phyloP scores from a whole-genome alignment of 2,797 vertebrate species.

The Morelia viridis region DNA sequence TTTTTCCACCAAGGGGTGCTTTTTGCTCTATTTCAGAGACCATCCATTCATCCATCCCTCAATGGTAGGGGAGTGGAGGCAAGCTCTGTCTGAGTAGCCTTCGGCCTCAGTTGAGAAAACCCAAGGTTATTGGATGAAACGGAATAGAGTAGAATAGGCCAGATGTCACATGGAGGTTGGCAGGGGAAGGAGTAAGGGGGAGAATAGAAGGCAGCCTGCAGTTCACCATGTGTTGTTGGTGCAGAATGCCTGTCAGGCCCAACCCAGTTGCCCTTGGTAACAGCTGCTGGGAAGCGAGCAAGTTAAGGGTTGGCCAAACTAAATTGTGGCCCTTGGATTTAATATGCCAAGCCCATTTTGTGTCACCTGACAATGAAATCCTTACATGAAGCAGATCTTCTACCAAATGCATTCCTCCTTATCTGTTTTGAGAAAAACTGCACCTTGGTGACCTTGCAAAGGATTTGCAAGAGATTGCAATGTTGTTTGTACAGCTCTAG shows the following conservation, averaged over 20 bases:
- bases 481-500: background rate
- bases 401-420: background rate
- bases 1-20: background rate
- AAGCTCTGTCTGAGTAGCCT: background rate
- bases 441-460: background rate
- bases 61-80: background rate
- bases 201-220: background rate
- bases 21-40: conserved; percentile 10
- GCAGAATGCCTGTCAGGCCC: conserved; percentile 9
- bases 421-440: background rate
- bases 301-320: background rate
- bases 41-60: background rate
- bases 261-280: conserved; percentile 16
- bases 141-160: background rate
- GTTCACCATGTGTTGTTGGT: background rate
- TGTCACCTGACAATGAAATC: background rate
- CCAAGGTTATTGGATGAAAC: conserved; percentile 4
- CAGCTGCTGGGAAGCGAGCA: background rate
- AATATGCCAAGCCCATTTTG: background rate
- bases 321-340: background rate
- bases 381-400: background rate
- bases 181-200: background rate
- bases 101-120: background rate
- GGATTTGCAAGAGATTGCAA: background rate
- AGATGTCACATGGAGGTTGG: background rate